A percentile compares a stretch with the other conserved stretches of the same genome.
Conservation (phyloP, 2,113 vertebrate species). For the Boleophthalmus pectinirostris region DNA sequence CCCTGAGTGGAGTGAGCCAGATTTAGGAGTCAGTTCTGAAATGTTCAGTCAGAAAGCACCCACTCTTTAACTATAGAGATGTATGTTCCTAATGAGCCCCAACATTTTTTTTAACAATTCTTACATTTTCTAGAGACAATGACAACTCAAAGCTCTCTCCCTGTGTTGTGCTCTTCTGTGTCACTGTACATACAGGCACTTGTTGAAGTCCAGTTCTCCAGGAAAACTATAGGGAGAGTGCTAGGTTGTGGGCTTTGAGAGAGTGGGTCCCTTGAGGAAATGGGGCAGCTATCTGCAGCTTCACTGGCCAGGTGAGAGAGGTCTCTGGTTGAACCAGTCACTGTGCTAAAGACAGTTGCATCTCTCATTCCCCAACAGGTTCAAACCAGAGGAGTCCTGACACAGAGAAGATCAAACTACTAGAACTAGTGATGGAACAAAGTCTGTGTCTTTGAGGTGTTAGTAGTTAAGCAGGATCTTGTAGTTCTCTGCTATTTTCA, state of each 20-base stretch:
- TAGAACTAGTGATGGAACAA: slow-evolving; percentile 18
- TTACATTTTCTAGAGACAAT: slow-evolving; percentile 3
- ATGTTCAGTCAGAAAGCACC: slow-evolving; percentile 36
- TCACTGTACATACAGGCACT: slow-evolving; percentile 67
- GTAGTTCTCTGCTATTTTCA: slow-evolving; percentile 40
- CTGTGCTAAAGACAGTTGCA: slow-evolving; percentile 13
- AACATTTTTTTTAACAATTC: slow-evolving; percentile 1
- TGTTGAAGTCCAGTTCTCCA: slow-evolving; percentile 57
- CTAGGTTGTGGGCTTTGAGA: slow-evolving; percentile 32
- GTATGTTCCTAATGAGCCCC: slow-evolving; percentile 11
- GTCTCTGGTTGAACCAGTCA: slow-evolving; percentile 10
- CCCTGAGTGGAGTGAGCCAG: slow-evolving; percentile 74
- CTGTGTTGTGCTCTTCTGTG: slow-evolving; percentile 11
- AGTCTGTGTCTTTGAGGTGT: slow-evolving; percentile 42
- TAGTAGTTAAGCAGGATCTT: slow-evolving; percentile 34
- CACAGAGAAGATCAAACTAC: slow-evolving; percentile 19
- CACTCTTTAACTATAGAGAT: slow-evolving; percentile 31
- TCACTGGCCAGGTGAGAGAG: slow-evolving; percentile 51
- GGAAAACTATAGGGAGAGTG: slow-evolving; percentile 26
- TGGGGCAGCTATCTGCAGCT: slow-evolving; percentile 37
- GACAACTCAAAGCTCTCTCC: slow-evolving; percentile 8
- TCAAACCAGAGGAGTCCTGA: slow-evolving; percentile 41
- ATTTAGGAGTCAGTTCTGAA: slow-evolving; percentile 36
- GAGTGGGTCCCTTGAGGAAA: slow-evolving; percentile 59
- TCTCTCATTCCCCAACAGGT: slow-evolving; percentile 26